These are phyloP conservation scores for Acanthurus lineatus DNA, from an alignment of 2,797 vertebrate species.

Conservation along the genomic window DNA sequence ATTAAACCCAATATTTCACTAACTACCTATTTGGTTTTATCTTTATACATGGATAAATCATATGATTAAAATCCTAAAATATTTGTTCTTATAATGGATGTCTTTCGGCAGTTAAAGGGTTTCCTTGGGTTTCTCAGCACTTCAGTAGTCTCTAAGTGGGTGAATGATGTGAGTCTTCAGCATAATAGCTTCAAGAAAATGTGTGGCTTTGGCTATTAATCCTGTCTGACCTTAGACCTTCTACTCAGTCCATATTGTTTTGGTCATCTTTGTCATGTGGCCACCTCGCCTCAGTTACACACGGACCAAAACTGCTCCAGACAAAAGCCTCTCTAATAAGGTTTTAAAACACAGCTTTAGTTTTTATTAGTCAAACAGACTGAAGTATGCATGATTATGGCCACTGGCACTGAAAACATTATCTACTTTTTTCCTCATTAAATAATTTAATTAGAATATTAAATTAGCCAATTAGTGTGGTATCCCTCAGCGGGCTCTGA, in stretches of 20 bases:
- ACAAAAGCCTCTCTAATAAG: constrained; percentile 3
- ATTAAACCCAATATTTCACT: neutral
- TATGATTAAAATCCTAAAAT: neutral
- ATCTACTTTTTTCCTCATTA: neutral
- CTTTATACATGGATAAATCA: neutral
- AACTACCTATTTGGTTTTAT: neutral
- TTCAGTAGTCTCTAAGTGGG: constrained; percentile 37
- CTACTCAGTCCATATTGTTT: constrained; percentile 16
- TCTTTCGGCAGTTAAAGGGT: constrained; percentile 12
- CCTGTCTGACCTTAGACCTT: constrained; percentile 20
- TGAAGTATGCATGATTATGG: neutral
- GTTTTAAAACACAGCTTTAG: neutral
- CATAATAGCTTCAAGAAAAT: constrained; percentile 53
- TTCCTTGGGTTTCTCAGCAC: constrained; percentile 41
- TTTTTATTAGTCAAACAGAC: constrained; percentile 7
- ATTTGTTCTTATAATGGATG: no score
- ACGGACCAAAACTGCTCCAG: constrained; percentile 1
- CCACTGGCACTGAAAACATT: neutral
- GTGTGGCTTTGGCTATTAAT: constrained; percentile 44
- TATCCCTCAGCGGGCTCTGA: neutral
- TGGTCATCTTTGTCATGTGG: constrained; percentile 32
- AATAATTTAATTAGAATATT: constrained; percentile 1
- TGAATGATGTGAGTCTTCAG: constrained; percentile 43
- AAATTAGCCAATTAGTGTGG: neutral
- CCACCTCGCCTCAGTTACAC: constrained; percentile 13